Evolutionary conservation across 2,113 vertebrate species (phyloP).

Genomic region (Lophotis ruficrista): DNA sequence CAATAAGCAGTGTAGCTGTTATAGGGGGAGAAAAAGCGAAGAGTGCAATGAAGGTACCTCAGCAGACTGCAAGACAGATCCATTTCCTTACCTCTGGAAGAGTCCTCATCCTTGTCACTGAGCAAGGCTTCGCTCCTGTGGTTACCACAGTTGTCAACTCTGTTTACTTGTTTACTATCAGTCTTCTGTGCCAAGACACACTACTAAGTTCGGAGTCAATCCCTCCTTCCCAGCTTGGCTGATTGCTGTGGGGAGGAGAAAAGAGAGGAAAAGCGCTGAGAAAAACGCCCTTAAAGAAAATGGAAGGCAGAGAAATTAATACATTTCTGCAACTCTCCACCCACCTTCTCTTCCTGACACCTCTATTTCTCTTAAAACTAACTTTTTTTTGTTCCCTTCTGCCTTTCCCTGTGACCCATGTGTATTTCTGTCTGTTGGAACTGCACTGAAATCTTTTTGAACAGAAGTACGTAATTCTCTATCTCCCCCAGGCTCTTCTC

Average conservation of each 20-base stretch:
- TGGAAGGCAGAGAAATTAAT: neutral
- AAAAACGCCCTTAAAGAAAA: slow-evolving; percentile 24
- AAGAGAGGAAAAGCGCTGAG: neutral
- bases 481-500: neutral
- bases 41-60: neutral
- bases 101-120: slow-evolving; percentile 17
- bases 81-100: slow-evolving; percentile 53
- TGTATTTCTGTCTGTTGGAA: neutral
- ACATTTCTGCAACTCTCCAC: neutral
- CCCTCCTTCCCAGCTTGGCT: slow-evolving; percentile 38
- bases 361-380: neutral
- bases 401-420: neutral
- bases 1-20: neutral
- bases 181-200: neutral
- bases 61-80: neutral
- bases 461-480: slow-evolving; percentile 3
- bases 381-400: neutral
- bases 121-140: neutral
- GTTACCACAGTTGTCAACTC: neutral
- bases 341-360: neutral
- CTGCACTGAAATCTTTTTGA: neutral
- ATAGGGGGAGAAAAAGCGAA: neutral
- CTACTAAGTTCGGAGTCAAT: neutral
- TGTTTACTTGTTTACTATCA: slow-evolving; percentile 20
- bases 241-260: slow-evolving; percentile 29